A percentile compares a stretch with the other conserved stretches of the same genome.
These are phyloP conservation scores for Gallirallus australis DNA, from an alignment of 2,797 vertebrate species.

Conservation along the genomic window DNA sequence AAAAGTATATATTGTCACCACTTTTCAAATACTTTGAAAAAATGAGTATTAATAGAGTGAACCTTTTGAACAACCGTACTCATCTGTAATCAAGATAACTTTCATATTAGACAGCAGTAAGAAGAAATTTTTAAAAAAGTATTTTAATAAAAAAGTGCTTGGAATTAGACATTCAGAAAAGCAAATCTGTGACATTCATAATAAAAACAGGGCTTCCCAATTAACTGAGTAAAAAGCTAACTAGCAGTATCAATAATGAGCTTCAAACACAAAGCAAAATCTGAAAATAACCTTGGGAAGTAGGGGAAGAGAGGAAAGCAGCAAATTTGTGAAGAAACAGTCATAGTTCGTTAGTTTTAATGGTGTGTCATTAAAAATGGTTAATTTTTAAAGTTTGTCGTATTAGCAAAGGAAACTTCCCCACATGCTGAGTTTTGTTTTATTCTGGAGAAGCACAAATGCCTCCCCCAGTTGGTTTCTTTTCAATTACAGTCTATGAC, in stretches of 20 bases:
- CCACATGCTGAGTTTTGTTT: not conserved
- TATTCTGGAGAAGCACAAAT: not conserved
- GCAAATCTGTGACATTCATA: not conserved
- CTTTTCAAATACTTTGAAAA: conserved; percentile 44
- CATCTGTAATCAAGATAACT: conserved; percentile 88
- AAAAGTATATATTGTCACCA: conserved; percentile 81
- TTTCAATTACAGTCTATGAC: not conserved
- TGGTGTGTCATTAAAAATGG: not conserved
- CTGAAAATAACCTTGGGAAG: not conserved
- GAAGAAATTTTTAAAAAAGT: conserved; percentile 69
- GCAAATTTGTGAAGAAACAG: not conserved
- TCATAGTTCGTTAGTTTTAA: not conserved
- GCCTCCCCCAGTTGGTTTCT: not conserved
- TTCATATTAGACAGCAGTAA: conserved; percentile 82
- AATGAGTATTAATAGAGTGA: conserved; percentile 71
- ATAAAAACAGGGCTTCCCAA: conserved; percentile 10
- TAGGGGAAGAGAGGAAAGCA: not conserved
- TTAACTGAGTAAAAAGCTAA: not conserved
- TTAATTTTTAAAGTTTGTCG: not conserved
- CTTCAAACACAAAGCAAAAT: not conserved
- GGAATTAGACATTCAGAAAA: not conserved
- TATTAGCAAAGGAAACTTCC: not conserved
- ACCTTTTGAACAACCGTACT: conserved; percentile 85
- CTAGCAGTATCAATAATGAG: not conserved
- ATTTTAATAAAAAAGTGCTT: conserved; percentile 67